A percentile compares a stretch with the other conserved stretches of the same genome.
Evolutionary conservation across 2,888 invertebrate genomes (phyloP).

Genomic region (Pteria penguin): DNA sequence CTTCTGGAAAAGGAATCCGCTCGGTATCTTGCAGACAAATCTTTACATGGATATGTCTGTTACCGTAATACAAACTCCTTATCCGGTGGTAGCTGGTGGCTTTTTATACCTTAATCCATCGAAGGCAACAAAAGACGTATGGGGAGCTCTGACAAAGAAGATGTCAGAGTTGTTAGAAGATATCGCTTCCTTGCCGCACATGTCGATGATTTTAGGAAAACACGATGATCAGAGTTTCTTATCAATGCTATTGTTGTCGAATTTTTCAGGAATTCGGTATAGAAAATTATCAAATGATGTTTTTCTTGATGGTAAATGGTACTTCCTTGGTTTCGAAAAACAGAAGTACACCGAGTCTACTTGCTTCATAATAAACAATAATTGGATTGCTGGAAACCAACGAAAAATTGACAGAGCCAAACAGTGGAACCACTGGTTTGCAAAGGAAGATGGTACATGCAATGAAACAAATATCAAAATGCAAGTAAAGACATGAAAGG

Average conservation of each 20-base stretch:
- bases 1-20: slow-evolving; percentile 64
- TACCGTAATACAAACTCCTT: slow-evolving; percentile 49
- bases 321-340: slow-evolving; percentile 43
- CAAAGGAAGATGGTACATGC: slow-evolving; percentile 47
- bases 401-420: slow-evolving; percentile 61
- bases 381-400: slow-evolving; percentile 62
- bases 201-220: slow-evolving; percentile 49
- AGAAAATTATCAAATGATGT: slow-evolving; percentile 51
- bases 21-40: slow-evolving; percentile 48
- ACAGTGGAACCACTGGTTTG: slow-evolving; percentile 69
- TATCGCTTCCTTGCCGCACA: slow-evolving; percentile 43
- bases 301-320: slow-evolving; percentile 69
- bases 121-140: slow-evolving; percentile 49
- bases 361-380: slow-evolving; percentile 64
- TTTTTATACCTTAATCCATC: slow-evolving; percentile 63
- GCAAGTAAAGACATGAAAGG: too few relatives aligned
- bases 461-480: slow-evolving; percentile 3
- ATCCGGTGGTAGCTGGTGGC: slow-evolving; percentile 56
- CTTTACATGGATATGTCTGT: slow-evolving; percentile 55
- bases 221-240: slow-evolving; percentile 66
- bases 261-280: slow-evolving; percentile 49
- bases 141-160: slow-evolving; percentile 55
- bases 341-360: slow-evolving; percentile 39
- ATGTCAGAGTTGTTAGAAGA: slow-evolving; percentile 51
- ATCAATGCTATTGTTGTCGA: slow-evolving; percentile 48